These are phyloP conservation scores for Chromobotia macracanthus DNA, from an alignment of 2,797 vertebrate genomes.

Conservation along the genomic window DNA sequence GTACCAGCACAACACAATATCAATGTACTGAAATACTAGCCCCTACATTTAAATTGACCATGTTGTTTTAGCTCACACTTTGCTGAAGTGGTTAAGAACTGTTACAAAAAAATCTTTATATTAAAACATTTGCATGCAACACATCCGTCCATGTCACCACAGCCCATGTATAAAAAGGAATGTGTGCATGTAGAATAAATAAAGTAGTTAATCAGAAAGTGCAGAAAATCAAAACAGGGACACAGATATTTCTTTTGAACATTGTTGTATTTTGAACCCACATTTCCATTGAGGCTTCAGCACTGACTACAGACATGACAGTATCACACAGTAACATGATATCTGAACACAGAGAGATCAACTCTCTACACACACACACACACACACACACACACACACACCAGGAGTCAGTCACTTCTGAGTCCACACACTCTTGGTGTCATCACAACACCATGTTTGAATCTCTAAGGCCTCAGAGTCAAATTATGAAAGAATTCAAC, in stretches of 20 bases:
- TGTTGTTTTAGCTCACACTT: too few species aligned
- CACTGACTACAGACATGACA: slow-evolving; percentile 48
- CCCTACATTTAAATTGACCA: too few species aligned
- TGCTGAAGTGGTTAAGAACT: too few species aligned
- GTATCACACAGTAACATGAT: slow-evolving; percentile 15
- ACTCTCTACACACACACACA: slow-evolving; percentile 29
- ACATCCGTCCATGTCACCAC: too few species aligned
- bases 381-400: background rate
- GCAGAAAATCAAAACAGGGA: slow-evolving; percentile 19
- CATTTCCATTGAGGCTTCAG: slow-evolving; percentile 53
- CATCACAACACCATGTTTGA: background rate
- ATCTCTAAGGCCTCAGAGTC: background rate
- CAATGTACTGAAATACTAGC: too few species aligned
- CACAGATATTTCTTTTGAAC: slow-evolving; percentile 22
- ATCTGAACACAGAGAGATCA: slow-evolving; percentile 32
- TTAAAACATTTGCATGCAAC: too few species aligned
- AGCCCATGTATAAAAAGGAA: too few species aligned
- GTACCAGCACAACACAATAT: too few species aligned
- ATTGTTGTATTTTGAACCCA: slow-evolving; percentile 52
- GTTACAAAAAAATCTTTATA: too few species aligned
- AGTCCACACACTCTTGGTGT: background rate
- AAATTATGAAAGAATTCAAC: background rate
- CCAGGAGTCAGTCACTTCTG: background rate
- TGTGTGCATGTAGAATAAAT: too few species aligned
- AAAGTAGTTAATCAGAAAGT: background rate